Evolutionary conservation across 2,888 invertebrate genomes (phyloP).

Genomic region (Shargacucullia verbasci): DNA sequence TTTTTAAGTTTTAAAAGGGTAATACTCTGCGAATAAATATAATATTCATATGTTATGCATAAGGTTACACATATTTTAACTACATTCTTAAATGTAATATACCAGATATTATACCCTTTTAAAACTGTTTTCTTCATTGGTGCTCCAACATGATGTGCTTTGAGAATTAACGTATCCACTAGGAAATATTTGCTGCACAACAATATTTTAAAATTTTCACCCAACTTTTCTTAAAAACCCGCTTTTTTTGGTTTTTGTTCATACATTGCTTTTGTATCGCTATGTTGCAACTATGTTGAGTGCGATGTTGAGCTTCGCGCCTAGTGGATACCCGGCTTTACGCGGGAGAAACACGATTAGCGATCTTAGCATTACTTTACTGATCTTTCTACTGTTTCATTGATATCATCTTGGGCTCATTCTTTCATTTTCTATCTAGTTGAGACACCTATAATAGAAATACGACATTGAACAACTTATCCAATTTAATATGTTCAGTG

Average conservation of each 20-base stretch:
- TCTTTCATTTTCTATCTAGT: conserved; percentile 27
- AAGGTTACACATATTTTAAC: too few relatives aligned
- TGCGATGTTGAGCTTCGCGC: too few relatives aligned
- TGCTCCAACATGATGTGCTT: conserved; percentile 17
- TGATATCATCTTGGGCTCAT: conserved; percentile 28
- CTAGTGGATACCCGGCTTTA: neutral
- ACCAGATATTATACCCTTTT: conserved; percentile 17
- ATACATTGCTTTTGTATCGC: too few relatives aligned
- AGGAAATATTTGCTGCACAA: too few relatives aligned
- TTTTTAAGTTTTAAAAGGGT: conserved; percentile 32
- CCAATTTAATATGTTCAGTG: neutral
- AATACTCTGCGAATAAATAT: too few relatives aligned
- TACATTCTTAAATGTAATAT: neutral
- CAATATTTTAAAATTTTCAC: too few relatives aligned
- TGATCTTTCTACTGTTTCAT: neutral
- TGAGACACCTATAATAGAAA: conserved; percentile 28
- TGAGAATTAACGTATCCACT: too few relatives aligned
- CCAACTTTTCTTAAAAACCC: too few relatives aligned
- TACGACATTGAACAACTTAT: conserved; percentile 17
- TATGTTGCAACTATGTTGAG: too few relatives aligned
- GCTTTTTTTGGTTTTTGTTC: too few relatives aligned
- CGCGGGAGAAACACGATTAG: neutral
- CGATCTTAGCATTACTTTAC: neutral
- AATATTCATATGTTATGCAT: too few relatives aligned
- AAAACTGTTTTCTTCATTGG: conserved; percentile 5